Conservation (phyloP, 2,797 vertebrate genomes). For the Pantherophis alleghaniensis region DNA sequence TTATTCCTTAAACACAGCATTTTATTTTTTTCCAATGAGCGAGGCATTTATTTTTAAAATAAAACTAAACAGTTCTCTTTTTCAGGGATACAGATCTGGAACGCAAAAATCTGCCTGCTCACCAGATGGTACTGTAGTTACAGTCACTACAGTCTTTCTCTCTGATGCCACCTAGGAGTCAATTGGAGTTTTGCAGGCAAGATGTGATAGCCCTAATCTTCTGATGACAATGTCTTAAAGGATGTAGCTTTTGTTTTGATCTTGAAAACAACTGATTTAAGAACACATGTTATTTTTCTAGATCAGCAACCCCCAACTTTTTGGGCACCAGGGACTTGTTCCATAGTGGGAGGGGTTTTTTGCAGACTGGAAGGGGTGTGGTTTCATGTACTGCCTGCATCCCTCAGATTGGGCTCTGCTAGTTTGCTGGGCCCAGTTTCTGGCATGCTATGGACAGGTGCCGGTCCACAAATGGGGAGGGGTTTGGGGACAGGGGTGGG, state of each 20-base stretch:
- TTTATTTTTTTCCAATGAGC: constrained; percentile 53
- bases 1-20: constrained; percentile 55
- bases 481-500: too few species aligned
- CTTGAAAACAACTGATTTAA: constrained; percentile 58
- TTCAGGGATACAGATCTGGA: background rate
- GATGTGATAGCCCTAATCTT: background rate
- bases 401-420: too few species aligned
- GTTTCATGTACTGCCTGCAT: too few species aligned
- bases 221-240: constrained; percentile 38
- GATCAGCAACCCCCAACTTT: background rate
- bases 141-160: background rate
- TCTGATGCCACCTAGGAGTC: background rate
- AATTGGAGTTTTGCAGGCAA: background rate
- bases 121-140: background rate
- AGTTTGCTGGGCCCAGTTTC: too few species aligned
- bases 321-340: too few species aligned
- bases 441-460: too few species aligned
- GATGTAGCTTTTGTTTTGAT: constrained; percentile 53
- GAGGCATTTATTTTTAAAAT: constrained; percentile 57
- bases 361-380: too few species aligned
- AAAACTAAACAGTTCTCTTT: constrained; percentile 55
- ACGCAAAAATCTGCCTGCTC: background rate
- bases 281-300: constrained; percentile 52
- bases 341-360: too few species aligned
- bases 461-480: too few species aligned